These are phyloP conservation scores for Platysteira castanea DNA, from an alignment of 2,113 vertebrate genomes.

Conservation along the genomic window DNA sequence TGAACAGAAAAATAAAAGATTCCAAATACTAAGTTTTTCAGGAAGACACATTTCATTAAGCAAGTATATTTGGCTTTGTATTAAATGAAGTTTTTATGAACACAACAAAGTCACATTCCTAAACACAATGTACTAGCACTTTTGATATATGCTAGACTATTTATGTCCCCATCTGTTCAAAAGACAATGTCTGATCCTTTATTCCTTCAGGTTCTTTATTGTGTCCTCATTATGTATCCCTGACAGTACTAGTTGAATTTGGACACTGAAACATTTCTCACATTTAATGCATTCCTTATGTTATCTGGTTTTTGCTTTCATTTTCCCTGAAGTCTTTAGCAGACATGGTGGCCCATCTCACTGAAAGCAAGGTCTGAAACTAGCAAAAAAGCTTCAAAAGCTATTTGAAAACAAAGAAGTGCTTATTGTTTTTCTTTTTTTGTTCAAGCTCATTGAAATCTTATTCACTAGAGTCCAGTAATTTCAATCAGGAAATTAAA, in stretches of 20 bases:
- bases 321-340: neutral
- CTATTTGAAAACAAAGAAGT: neutral
- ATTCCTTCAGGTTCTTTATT: neutral
- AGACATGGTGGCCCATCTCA: neutral
- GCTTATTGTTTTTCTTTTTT: neutral
- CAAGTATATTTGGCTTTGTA: neutral
- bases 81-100: slow-evolving; percentile 22
- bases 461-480: neutral
- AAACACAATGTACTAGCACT: slow-evolving; percentile 1
- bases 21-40: slow-evolving; percentile 38
- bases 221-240: neutral
- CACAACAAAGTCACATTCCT: slow-evolving; percentile 20
- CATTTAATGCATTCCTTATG: neutral
- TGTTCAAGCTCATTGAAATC: neutral
- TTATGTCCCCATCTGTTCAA: slow-evolving; percentile 41
- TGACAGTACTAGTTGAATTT: neutral
- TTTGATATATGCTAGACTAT: slow-evolving; percentile 41
- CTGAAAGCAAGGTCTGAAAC: neutral
- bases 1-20: slow-evolving; percentile 43
- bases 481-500: neutral
- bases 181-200: slow-evolving; percentile 1
- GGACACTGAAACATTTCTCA: slow-evolving; percentile 9
- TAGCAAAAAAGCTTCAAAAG: neutral
- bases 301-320: neutral
- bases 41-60: neutral